Evolutionary conservation across 2,888 invertebrate genomes (phyloP).

Genomic region (Chrysomela aeneicollis): DNA sequence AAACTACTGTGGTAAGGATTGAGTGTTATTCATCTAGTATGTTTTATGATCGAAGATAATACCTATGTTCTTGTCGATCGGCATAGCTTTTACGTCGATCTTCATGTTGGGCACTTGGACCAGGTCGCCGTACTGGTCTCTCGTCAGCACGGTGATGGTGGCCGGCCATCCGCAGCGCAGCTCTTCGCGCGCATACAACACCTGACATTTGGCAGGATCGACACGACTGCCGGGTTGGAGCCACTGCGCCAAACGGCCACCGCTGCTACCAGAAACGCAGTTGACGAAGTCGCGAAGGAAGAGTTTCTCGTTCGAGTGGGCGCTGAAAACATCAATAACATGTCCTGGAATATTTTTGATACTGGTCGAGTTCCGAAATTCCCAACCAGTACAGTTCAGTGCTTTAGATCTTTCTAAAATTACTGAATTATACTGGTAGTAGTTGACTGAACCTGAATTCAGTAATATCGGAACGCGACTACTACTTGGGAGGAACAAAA

Average conservation of each 20-base stretch:
- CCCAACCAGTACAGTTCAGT: no score
- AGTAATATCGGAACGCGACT: no score
- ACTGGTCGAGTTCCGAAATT: no score
- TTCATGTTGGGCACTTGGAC: constrained; percentile 86
- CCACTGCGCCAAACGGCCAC: constrained; percentile 94
- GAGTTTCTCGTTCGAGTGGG: constrained; percentile 88
- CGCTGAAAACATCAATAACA: constrained; percentile 64
- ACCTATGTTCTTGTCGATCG: constrained; percentile 69
- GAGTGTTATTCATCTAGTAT: no score
- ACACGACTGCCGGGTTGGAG: constrained; percentile 91
- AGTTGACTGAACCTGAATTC: no score
- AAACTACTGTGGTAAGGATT: no score
- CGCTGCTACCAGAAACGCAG: constrained; percentile 82
- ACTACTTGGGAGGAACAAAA: no score
- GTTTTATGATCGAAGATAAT: no score
- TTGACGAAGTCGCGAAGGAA: constrained; percentile 93
- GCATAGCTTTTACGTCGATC: constrained; percentile 80
- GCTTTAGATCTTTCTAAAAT: no score
- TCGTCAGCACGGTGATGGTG: constrained; percentile 79
- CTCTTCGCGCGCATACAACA: constrained; percentile 76
- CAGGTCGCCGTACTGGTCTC: constrained; percentile 89
- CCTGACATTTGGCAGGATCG: constrained; percentile 87
- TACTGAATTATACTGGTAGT: no score
- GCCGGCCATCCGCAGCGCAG: constrained; percentile 85
- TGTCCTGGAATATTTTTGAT: no score